phyloP scores from a whole-genome alignment of 2,797 vertebrate species.

The Enteromius thamalakanensis region DNA sequence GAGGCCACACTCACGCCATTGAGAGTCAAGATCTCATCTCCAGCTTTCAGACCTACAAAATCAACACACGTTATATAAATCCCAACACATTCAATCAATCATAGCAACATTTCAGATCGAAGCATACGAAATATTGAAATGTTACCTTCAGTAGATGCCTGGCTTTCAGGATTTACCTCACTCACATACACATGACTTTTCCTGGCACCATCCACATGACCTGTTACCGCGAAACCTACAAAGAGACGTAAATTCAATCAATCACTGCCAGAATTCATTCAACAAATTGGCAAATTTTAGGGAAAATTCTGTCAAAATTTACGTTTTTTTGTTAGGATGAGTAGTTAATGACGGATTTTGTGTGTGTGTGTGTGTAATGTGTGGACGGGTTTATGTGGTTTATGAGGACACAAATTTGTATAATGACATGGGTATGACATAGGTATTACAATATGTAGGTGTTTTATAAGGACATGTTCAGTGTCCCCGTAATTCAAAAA shows the following conservation, averaged over 20 bases:
- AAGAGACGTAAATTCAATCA: background rate
- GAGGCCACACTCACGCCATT: slow-evolving; percentile 81
- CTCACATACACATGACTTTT: slow-evolving; percentile 84
- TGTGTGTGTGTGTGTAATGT: too few species aligned
- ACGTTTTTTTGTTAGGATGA: too few species aligned
- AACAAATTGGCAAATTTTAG: background rate
- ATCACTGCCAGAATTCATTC: background rate
- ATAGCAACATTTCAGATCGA: background rate
- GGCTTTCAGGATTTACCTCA: slow-evolving; percentile 83
- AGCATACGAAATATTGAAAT: background rate
- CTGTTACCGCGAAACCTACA: slow-evolving; percentile 55
- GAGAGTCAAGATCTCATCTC: slow-evolving; percentile 87
- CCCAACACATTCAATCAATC: background rate
- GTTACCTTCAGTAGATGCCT: slow-evolving; percentile 83
- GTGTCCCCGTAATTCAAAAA: too few species aligned
- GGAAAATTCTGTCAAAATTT: background rate
- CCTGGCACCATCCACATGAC: slow-evolving; percentile 51
- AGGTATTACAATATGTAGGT: too few species aligned
- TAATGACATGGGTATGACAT: too few species aligned
- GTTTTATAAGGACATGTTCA: too few species aligned
- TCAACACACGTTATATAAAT: slow-evolving; percentile 2
- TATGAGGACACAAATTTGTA: too few species aligned
- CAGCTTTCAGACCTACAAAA: slow-evolving; percentile 82
- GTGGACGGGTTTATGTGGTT: too few species aligned
- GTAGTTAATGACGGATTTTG: too few species aligned